Base-by-base conservation (phyloP, 1,140 invertebrate genomes). In the Adelges cooleyi region DNA sequence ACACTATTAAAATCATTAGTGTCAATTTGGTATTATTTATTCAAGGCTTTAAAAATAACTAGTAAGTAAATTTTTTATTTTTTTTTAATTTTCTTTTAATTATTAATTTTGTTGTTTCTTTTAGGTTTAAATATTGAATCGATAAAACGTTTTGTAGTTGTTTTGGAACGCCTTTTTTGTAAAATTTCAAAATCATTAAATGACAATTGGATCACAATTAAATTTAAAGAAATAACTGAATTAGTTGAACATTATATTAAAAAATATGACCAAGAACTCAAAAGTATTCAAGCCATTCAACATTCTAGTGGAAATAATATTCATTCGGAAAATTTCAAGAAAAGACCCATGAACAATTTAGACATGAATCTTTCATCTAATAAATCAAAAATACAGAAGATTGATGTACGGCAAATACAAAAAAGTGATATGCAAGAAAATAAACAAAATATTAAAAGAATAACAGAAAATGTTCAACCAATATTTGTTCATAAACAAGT, bases 121-220 rank as follows among this genome's bases (percentile, higher is more conserved):
- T 54, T 17, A 54, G 52, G 48, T 49, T 4, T 15, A 25, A 49
- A 54, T 54, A n/a, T 54, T 17, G 36, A 54, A 23, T 54, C 42
- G 22, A 0, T 40, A 4, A 54, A 54, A 54, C 9, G 23, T 10
- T 23, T 54, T 0, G 20, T 23, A 3, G 36, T 17, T 1, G 1
- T 18, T 25, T 40, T 54, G 18, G 8, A 40, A 2, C 33, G 20
- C 2, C 5, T 40, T 10, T 54, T 54, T 40, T 4, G 22, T 3
- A 54, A 40, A 10, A 17, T 54, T 1, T 23, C 33, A 40, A 54
- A n/a, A 23, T 40, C n/a, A 40, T 18, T 54, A 23, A 13, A 29
- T 25, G 36, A 54, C 4, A 3, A 40, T 54, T 9, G 17, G 10
- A 25, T 23, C 2, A 22, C 15, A n/a, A n/a, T 40, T 40, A 13